These are phyloP conservation scores for Euschistus heros DNA, from an alignment of 1,140 invertebrate genomes.

Conservation along the genomic window DNA sequence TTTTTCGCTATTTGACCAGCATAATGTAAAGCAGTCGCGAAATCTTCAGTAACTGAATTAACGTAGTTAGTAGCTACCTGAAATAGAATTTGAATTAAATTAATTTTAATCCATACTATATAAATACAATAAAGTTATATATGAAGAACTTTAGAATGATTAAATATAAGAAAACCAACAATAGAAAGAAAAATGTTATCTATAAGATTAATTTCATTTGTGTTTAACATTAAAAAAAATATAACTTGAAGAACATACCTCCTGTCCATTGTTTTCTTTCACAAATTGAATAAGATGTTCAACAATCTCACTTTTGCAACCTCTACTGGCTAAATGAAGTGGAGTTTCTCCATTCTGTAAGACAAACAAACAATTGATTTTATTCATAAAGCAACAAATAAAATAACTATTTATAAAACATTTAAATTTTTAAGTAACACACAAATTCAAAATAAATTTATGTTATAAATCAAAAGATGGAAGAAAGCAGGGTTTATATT, in stretches of 20 bases:
- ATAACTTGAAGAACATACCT: constrained; percentile 36
- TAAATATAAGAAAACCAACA: too few relatives aligned
- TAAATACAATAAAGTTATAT: background rate
- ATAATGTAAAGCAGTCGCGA: constrained; percentile 87
- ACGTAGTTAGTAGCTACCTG: constrained; percentile 53
- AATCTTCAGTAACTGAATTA: constrained; percentile 75
- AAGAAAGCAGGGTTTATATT: too few relatives aligned
- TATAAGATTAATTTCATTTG: background rate
- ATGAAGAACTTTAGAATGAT: too few relatives aligned
- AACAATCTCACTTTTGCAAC: constrained; percentile 77
- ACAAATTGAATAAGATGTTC: constrained; percentile 75
- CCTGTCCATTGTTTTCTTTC: constrained; percentile 57
- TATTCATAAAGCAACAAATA: too few relatives aligned
- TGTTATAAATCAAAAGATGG: too few relatives aligned
- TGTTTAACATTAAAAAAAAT: background rate
- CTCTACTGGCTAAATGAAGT: constrained; percentile 77
- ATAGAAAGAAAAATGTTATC: too few relatives aligned
- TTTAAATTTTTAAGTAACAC: too few relatives aligned
- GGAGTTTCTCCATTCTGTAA: constrained; percentile 86
- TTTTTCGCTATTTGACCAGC: constrained; percentile 67
- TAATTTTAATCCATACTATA: background rate
- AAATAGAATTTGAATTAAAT: background rate
- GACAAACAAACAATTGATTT: constrained; percentile 9
- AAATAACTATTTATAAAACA: too few relatives aligned
- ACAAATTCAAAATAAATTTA: too few relatives aligned